Evolutionary conservation across 1,140 invertebrate genomes (phyloP).

Genomic region (Drosophila nikananu): DNA sequence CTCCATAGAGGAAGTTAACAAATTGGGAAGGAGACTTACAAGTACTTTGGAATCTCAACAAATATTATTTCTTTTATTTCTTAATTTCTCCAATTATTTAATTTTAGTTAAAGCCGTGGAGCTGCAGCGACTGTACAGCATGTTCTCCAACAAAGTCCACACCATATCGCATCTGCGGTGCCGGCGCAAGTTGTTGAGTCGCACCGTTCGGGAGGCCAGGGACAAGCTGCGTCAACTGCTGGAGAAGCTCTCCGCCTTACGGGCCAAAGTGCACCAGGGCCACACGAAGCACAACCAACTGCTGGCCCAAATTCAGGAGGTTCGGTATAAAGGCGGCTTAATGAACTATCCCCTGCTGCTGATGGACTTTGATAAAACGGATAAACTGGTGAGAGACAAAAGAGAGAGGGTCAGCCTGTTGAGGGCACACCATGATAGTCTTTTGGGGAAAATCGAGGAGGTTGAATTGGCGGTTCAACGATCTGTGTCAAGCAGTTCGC

Average conservation of each 20-base stretch:
- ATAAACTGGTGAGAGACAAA: neutral
- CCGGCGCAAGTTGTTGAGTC: slow-evolving; percentile 10
- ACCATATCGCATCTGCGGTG: slow-evolving; percentile 19
- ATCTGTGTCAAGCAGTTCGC: neutral
- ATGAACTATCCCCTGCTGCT: slow-evolving; percentile 18
- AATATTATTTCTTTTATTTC: neutral
- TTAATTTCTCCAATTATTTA: neutral
- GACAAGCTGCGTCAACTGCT: neutral
- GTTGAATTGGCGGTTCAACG: neutral
- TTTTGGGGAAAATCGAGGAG: neutral
- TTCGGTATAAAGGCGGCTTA: neutral
- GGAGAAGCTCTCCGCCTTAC: neutral
- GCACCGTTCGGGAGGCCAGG: slow-evolving; percentile 1
- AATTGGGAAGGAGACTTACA: neutral
- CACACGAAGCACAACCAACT: slow-evolving; percentile 1
- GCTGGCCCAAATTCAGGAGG: neutral
- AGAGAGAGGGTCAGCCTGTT: neutral
- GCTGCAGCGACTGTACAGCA: neutral
- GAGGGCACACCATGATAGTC: neutral
- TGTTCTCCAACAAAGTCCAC: slow-evolving; percentile 6
- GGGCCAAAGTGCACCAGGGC: neutral
- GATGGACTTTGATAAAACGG: slow-evolving; percentile 16
- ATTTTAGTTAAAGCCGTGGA: neutral
- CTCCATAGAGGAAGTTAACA: neutral
- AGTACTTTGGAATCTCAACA: neutral